These are phyloP conservation scores for Asarcornis scutulata DNA, from an alignment of 2,113 vertebrate species.

Conservation along the genomic window DNA sequence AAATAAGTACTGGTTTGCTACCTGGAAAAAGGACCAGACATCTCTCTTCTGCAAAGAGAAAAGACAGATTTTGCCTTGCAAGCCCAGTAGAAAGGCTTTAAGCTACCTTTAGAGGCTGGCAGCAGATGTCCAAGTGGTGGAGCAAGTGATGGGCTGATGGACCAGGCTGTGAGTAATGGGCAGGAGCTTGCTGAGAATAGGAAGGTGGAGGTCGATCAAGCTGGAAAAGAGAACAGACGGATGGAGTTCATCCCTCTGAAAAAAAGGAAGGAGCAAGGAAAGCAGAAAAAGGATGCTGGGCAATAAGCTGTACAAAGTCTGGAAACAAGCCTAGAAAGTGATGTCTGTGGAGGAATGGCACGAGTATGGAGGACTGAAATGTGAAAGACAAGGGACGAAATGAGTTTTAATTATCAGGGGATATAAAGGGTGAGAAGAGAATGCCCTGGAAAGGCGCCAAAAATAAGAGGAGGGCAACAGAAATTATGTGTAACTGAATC, in stretches of 20 bases:
- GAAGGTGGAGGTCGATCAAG: not conserved
- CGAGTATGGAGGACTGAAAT: not conserved
- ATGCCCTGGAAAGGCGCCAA: not conserved
- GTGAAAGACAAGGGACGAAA: not conserved
- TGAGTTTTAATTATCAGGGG: not conserved
- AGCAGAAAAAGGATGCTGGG: not conserved
- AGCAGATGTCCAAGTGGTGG: not conserved
- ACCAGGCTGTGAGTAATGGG: not conserved
- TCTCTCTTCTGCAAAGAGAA: not conserved
- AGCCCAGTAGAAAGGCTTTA: not conserved
- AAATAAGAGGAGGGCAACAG: not conserved
- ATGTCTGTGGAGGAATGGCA: not conserved
- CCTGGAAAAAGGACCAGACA: not conserved
- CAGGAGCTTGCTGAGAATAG: not conserved
- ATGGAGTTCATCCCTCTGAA: not conserved
- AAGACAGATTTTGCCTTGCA: not conserved
- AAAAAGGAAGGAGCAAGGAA: not conserved
- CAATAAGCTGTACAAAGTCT: not conserved
- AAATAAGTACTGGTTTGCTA: constrained; percentile 3
- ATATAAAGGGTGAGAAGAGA: not conserved
- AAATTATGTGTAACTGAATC: constrained; percentile 1
- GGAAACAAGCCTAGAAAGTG: not conserved
- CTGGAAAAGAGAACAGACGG: not conserved
- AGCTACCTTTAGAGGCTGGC: not conserved
- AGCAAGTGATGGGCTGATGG: not conserved